Conservation (phyloP, 2,888 invertebrate genomes). For the Dorcus parallelipipedus region DNA sequence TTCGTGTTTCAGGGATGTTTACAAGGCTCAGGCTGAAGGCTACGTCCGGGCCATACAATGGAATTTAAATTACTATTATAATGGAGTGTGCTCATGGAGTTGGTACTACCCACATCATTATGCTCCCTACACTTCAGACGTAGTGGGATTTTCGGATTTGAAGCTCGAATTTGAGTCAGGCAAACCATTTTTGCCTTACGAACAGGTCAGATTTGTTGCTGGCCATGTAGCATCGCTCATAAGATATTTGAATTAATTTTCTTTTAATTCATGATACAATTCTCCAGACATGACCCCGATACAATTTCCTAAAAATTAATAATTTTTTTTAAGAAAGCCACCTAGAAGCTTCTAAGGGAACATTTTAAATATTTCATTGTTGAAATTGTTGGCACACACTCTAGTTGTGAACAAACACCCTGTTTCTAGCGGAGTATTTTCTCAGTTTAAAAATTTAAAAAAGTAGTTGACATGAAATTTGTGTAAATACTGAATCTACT, state of each 20-base stretch:
- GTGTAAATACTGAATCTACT: not conserved
- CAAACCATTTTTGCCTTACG: slow-evolving; percentile 87
- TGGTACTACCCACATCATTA: slow-evolving; percentile 99
- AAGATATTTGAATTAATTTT: not conserved
- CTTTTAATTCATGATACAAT: not conserved
- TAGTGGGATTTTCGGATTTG: slow-evolving; percentile 68
- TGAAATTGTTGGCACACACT: not conserved
- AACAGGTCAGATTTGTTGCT: slow-evolving; percentile 59
- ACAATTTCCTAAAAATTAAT: not conserved
- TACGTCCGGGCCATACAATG: slow-evolving; percentile 95
- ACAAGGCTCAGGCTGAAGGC: slow-evolving; percentile 78
- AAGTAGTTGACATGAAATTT: not conserved
- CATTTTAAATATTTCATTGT: not conserved
- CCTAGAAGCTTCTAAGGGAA: not conserved
- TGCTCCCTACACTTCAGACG: slow-evolving; percentile 93
- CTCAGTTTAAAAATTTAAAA: no score
- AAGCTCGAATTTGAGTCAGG: slow-evolving; percentile 81
- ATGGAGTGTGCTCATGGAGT: slow-evolving; percentile 95
- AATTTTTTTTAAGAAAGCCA: not conserved
- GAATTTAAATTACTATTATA: slow-evolving; percentile 95
- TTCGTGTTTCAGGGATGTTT: slow-evolving; percentile 61
- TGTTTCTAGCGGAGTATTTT: no score
- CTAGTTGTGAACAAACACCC: no score
- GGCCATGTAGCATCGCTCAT: not conserved
- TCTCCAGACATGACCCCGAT: not conserved